Evolutionary conservation across 64 coral and sea anemone species (phyloP).

Genomic region (Montipora foliosa): DNA sequence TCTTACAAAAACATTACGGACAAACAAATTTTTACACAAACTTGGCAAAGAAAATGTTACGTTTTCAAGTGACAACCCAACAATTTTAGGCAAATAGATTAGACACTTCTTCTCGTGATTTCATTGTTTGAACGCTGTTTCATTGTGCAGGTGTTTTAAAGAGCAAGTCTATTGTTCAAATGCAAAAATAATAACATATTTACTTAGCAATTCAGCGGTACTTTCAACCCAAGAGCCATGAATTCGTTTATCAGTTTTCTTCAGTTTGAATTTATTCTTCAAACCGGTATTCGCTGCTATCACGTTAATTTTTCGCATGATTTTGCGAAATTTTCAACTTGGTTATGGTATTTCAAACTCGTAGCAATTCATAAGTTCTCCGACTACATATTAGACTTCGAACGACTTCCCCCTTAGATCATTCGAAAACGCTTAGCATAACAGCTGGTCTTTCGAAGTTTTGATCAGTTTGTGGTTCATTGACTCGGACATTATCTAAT

Average conservation of each 20-base stretch:
- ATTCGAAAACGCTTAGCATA: too few relatives aligned
- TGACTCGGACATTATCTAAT: too few relatives aligned
- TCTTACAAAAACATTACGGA: neutral
- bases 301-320: too few relatives aligned
- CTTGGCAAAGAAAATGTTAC: neutral
- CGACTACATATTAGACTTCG: too few relatives aligned
- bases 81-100: neutral
- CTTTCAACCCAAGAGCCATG: neutral
- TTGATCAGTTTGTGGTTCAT: too few relatives aligned
- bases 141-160: neutral
- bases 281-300: too few relatives aligned
- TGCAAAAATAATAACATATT: constrained; percentile 1
- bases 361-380: too few relatives aligned
- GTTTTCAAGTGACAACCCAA: neutral
- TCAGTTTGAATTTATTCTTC: neutral
- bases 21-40: constrained; percentile 13
- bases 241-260: neutral
- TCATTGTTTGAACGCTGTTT: neutral
- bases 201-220: constrained; percentile 1
- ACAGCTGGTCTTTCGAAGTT: too few relatives aligned
- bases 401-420: too few relatives aligned
- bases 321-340: too few relatives aligned
- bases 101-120: neutral
- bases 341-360: too few relatives aligned
- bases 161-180: neutral